These are phyloP conservation scores for Nasua narica DNA, from an alignment of 2,797 vertebrate genomes.

Conservation along the genomic window DNA sequence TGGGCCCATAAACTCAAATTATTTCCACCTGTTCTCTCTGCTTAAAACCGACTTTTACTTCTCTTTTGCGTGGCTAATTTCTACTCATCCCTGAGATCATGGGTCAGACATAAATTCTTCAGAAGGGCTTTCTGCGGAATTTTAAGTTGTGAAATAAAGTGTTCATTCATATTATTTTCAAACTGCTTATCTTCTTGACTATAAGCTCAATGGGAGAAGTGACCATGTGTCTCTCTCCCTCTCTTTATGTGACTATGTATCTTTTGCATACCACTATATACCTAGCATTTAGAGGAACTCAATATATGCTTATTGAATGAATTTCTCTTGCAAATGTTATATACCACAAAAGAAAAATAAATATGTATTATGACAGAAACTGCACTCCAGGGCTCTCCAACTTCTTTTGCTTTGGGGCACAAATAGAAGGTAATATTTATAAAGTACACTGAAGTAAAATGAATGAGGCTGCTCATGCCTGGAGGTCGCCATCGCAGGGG, in stretches of 20 bases:
- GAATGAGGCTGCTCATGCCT: background rate
- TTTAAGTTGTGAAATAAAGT: background rate
- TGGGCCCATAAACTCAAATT: background rate
- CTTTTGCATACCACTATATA: background rate
- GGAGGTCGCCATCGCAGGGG: background rate
- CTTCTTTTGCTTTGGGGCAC: background rate
- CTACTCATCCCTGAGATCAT: background rate
- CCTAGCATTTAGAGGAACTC: background rate
- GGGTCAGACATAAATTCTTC: background rate
- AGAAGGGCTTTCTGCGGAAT: background rate
- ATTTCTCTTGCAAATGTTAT: conserved; percentile 46
- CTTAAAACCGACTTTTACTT: background rate
- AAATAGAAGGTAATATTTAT: background rate
- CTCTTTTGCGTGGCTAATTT: background rate
- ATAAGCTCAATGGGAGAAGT: background rate
- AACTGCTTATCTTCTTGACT: background rate
- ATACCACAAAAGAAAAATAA: conserved; percentile 37
- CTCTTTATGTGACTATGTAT: background rate
- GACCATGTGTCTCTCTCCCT: background rate
- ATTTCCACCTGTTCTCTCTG: background rate
- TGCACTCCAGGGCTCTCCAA: background rate
- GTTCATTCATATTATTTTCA: background rate
- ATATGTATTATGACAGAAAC: background rate
- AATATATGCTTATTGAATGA: conserved; percentile 13
- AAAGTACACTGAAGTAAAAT: conserved; percentile 8